A percentile compares a stretch with the other conserved stretches of the same genome.
Evolutionary conservation across 2,113 vertebrate genomes (phyloP).

Genomic region (Austrofundulus limnaeus): DNA sequence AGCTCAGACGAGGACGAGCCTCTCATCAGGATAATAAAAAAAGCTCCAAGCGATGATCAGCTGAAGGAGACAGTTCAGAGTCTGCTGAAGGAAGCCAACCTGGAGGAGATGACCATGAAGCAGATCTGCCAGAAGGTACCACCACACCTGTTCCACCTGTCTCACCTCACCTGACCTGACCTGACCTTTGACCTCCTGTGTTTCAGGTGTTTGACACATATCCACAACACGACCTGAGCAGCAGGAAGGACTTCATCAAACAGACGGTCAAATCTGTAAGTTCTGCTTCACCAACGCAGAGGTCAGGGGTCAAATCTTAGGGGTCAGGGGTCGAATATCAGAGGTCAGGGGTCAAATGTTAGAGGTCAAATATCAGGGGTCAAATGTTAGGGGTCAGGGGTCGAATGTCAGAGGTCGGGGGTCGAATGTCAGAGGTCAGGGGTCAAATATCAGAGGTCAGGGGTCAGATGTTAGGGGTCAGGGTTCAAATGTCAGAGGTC

Average conservation of each 20-base stretch:
- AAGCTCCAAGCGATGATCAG: slow-evolving; percentile 87
- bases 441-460: too few relatives aligned
- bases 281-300: neutral
- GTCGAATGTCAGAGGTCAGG: too few relatives aligned
- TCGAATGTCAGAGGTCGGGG: too few relatives aligned
- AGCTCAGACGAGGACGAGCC: slow-evolving; percentile 94
- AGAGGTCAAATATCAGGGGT: too few relatives aligned
- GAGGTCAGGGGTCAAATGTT: too few relatives aligned
- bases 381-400: too few relatives aligned
- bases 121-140: slow-evolving; percentile 92
- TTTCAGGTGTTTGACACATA: slow-evolving; percentile 91
- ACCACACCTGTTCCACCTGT: neutral
- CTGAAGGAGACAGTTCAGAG: slow-evolving; percentile 87
- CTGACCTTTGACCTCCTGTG: neutral
- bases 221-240: slow-evolving; percentile 87
- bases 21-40: slow-evolving; percentile 91
- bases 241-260: slow-evolving; percentile 93
- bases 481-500: too few relatives aligned
- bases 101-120: slow-evolving; percentile 98
- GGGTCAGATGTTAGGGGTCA: too few relatives aligned
- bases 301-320: neutral
- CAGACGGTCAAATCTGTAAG: slow-evolving; percentile 92
- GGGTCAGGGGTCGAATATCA: too few relatives aligned
- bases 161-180: neutral
- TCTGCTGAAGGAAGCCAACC: slow-evolving; percentile 86